Percentiles rank a stretch among this genome's conserved stretches.
Evolutionary conservation across 1,140 invertebrate species (phyloP).

Genomic region (Campoletis sonorensis): DNA sequence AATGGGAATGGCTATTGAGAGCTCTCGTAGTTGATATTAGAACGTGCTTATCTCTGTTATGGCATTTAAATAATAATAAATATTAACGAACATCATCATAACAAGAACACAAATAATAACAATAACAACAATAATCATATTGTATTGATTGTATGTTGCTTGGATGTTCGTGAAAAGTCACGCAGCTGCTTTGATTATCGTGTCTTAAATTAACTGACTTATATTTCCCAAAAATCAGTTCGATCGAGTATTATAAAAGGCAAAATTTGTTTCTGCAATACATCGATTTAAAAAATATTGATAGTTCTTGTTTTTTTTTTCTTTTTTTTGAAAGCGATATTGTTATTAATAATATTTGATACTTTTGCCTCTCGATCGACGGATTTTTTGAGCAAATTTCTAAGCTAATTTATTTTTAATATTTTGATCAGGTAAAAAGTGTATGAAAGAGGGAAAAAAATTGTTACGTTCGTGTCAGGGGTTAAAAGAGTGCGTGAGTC

Average conservation of each 20-base stretch:
- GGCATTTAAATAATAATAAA: not conserved
- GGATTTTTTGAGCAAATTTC: no score
- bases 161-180: conserved; percentile 1
- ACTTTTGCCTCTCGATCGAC: no score
- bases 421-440: no score
- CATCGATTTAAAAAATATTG: no score
- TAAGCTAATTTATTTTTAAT: no score
- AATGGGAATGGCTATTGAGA: not conserved
- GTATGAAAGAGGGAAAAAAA: no score
- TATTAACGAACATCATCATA: not conserved
- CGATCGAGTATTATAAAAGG: not conserved
- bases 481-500: no score
- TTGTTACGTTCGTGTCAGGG: no score
- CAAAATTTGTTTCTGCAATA: no score
- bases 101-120: not conserved
- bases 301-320: no score
- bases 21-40: not conserved
- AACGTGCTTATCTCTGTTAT: conserved; percentile 1
- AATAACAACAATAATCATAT: not conserved
- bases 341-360: no score
- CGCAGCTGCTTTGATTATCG: not conserved
- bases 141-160: conserved; percentile 2
- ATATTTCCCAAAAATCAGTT: not conserved
- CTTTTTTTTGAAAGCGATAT: no score
- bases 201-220: not conserved